Percentiles rank a stretch among this genome's conserved stretches.
phyloP scores from a whole-genome alignment of 2,888 invertebrate species.

The Gonocerus acuteangulatus region DNA sequence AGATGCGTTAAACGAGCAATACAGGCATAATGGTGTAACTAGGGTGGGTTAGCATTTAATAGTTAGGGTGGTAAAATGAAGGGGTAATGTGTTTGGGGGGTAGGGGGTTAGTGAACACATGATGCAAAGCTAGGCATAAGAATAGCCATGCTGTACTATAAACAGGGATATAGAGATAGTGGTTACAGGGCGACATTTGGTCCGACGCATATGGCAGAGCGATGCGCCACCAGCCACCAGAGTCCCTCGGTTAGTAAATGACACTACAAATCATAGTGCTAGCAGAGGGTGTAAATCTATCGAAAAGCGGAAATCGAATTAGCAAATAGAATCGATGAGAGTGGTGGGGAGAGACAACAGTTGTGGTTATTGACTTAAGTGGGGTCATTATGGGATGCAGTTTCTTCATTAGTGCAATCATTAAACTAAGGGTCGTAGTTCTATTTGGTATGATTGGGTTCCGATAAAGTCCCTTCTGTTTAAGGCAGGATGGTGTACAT shows the following conservation, averaged over 20 bases:
- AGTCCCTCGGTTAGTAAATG: not conserved
- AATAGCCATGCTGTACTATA: conserved; percentile 1
- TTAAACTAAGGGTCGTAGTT: too few species aligned
- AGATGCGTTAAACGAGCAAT: not conserved
- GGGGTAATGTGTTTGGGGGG: not conserved
- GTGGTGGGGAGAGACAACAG: not conserved
- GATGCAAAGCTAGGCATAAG: conserved; percentile 15
- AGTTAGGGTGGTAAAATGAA: conserved; percentile 3
- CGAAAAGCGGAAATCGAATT: conserved; percentile 17
- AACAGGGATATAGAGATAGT: conserved; percentile 15
- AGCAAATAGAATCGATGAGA: not conserved
- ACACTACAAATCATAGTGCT: conserved; percentile 12
- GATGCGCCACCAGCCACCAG: not conserved
- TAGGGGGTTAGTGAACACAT: conserved; percentile 1
- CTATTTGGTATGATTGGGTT: too few species aligned
- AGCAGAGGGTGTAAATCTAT: not conserved
- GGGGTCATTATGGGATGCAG: conserved; percentile 8
- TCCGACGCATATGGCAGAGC: conserved; percentile 3
- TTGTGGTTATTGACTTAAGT: conserved; percentile 5
- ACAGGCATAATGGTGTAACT: not conserved
- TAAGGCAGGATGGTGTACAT: too few species aligned
- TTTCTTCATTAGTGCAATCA: conserved; percentile 21
- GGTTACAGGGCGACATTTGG: conserved; percentile 15
- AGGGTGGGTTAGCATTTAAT: conserved; percentile 17
- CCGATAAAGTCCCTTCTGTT: too few species aligned